These are phyloP conservation scores for Chlamydotis undulata DNA, from an alignment of 2,113 vertebrate species.

Conservation along the genomic window DNA sequence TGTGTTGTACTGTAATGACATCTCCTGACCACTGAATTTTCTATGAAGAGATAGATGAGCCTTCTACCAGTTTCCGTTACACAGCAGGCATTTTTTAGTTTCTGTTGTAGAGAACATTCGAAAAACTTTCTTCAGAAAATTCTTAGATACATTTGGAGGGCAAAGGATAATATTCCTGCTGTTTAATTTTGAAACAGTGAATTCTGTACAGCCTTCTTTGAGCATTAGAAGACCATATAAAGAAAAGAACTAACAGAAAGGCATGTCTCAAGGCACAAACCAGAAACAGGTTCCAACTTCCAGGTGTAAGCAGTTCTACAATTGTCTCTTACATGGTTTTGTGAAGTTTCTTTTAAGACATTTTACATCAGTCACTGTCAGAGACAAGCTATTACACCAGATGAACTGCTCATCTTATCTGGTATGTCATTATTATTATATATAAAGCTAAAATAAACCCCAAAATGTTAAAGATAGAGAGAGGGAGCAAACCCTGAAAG, in stretches of 20 bases:
- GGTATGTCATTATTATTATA: not conserved
- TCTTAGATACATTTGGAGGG: not conserved
- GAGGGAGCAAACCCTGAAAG: not conserved
- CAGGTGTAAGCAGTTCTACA: not conserved
- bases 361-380: not conserved
- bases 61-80: slow-evolving; percentile 23
- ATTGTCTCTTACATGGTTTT: not conserved
- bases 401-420: not conserved
- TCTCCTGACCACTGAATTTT: slow-evolving; percentile 35
- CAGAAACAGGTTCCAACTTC: not conserved
- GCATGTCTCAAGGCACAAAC: not conserved
- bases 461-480: not conserved
- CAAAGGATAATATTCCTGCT: not conserved
- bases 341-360: not conserved
- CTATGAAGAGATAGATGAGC: slow-evolving; percentile 45
- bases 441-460: not conserved
- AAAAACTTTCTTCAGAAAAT: not conserved
- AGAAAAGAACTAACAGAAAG: not conserved
- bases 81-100: not conserved
- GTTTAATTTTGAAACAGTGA: not conserved
- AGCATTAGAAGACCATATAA: not conserved
- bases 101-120: not conserved
- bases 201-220: not conserved
- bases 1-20: slow-evolving; percentile 25
- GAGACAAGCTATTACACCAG: not conserved